Percentiles rank a stretch among this genome's conserved stretches.
Conservation (phyloP, 2,113 vertebrate species). For the Plecturocebus donacophilus region DNA sequence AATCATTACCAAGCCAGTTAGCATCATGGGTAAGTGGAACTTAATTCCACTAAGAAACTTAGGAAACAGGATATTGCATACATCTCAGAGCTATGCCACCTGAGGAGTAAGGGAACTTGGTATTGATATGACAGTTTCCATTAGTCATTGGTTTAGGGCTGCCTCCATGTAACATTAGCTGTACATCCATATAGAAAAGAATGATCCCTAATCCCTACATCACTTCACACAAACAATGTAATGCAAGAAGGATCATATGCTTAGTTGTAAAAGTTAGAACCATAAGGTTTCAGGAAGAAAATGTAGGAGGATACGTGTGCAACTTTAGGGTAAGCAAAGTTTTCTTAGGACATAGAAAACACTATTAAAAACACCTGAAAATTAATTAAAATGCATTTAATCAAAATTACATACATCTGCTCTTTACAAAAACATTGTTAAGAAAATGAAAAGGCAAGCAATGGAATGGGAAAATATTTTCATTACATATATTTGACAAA, state of each 20-base stretch:
- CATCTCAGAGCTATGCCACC: neutral
- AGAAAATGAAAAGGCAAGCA: constrained; percentile 30
- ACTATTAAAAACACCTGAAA: neutral
- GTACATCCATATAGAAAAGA: neutral
- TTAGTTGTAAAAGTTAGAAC: constrained; percentile 23
- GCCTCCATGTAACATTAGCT: neutral
- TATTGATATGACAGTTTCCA: neutral
- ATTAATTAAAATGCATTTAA: neutral
- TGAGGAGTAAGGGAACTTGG: neutral
- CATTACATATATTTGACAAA: neutral
- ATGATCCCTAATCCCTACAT: neutral
- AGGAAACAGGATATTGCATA: neutral
- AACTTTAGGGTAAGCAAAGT: neutral
- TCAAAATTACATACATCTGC: neutral
- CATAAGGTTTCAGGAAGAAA: constrained; percentile 26
- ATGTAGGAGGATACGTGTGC: neutral
- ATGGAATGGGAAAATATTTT: neutral
- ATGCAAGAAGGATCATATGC: neutral
- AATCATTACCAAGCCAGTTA: constrained; percentile 9
- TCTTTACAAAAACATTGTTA: constrained; percentile 19
- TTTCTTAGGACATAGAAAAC: neutral
- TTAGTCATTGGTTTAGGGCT: neutral
- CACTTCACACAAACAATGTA: constrained; percentile 12
- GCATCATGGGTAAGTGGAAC: neutral
- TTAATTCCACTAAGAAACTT: neutral